Conservation (phyloP, 37 sponge, comb jelly and placozoan species). For the Beroe ovata region DNA sequence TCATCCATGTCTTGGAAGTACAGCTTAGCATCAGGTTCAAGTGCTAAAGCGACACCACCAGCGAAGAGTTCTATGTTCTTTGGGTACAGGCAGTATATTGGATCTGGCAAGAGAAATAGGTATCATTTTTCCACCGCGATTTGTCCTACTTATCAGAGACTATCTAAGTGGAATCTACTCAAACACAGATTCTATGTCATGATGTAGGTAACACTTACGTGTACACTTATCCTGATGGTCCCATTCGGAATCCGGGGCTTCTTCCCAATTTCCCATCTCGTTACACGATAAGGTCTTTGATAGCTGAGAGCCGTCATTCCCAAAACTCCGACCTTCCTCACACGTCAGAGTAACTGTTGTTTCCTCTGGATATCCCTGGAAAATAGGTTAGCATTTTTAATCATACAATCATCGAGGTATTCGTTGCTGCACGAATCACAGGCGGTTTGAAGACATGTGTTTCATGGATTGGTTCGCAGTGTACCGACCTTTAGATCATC, state of each 20-base stretch:
- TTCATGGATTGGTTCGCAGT: no score
- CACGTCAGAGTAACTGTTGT: not conserved
- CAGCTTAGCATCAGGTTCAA: not conserved
- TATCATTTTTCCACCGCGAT: no score
- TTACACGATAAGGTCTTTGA: not conserved
- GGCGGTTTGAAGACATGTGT: no score
- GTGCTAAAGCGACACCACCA: no score
- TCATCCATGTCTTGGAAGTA: not conserved
- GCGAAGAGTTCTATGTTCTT: not conserved
- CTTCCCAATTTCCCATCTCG: not conserved
- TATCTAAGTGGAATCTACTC: no score
- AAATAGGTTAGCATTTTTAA: no score
- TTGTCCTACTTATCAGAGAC: no score
- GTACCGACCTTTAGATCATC: not conserved
- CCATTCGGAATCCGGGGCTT: not conserved
- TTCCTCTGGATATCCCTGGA: not conserved
- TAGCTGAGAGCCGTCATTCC: not conserved
- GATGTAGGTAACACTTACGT: not conserved
- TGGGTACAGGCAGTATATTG: not conserved
- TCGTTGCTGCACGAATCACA: no score
- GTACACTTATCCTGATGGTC: not conserved
- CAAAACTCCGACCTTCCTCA: not conserved
- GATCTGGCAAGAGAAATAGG: no score
- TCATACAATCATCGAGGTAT: no score
- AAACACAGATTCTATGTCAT: no score